Evolutionary conservation across 1,140 invertebrate species (phyloP), one percentile per base, ranked within the genome.

Genomic region (Melanaphis sacchari): DNA sequence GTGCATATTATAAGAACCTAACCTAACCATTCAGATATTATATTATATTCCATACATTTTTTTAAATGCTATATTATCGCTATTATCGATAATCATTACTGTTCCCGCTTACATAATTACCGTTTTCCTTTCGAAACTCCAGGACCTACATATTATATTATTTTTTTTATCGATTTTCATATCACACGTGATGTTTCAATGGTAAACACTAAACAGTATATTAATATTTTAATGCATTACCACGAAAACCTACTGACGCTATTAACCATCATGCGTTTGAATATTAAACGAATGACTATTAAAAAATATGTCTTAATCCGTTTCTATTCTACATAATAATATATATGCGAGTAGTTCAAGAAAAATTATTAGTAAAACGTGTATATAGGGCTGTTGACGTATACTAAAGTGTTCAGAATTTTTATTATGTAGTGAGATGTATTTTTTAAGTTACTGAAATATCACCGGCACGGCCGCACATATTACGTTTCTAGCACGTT

Each of bases 381-480:
- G 24, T 87, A 84, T 22, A 84, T 81, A 84, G 4, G 24, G 22
- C 43, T 88, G 87, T 52, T 36, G 87, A 88, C 46, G 43, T 22
- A 36, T 52, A 46, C 43, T 38, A 9, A 52, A 88, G n/a, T 36
- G 87, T 88, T 49, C 46, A 38, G 46, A 38, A 43, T n/a, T 52
- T 88, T 21, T 36, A 76, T 24, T 31, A 43, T 43, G 21, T 9
- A 22, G 84, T 26, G 87, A 8, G 18, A 21, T 52, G 87, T 46
- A 88, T 88, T 88, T 88, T 52, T 88, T 46, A 52, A 88, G 87
- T 88, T 38, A 24, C 46, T 88, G 85, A 49, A 49, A 88, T 88
- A 88, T 88, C 87, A 24, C 46, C 43, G n/a, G 43, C 87, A 52
- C 43, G n/a, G 43, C n/a, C 2, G 43, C 46, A 52, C 43, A 88